Evolutionary conservation across 2,888 invertebrate genomes (phyloP), one percentile per base, ranked within the genome.

Genomic region (Sarcophaga rosellei): DNA sequence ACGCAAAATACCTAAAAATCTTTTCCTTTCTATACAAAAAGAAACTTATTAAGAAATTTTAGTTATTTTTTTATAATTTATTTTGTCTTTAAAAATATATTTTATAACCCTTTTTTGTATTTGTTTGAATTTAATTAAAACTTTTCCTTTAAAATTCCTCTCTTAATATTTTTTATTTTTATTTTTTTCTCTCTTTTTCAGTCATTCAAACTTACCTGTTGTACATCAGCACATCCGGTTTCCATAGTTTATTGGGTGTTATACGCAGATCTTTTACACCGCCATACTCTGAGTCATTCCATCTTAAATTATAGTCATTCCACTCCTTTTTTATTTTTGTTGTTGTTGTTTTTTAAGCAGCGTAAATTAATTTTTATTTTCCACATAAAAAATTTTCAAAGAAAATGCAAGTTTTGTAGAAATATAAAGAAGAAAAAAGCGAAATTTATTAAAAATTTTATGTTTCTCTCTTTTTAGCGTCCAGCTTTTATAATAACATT

Each of bases 171-270:
- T 79, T 86, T 69, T 66, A 85, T 82, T 86, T 35, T 35, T 35
- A 6, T 35, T 35, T 35, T 35, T 25, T 25, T 25, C 25, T 25
- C 25, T 35, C 35, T 73, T 76, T 76, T 89, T 80, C 80, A 35
- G 35, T 35, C 35, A 35, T 35, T 70, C 62, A 45, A 79, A 90
- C 93, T 95, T 95, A 98, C 98, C 99, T 99, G 96, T 99, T 99
- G 94, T 99, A 99, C 97, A 99, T 98, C 89, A 99, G 97, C 91
- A 99, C 98, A 94, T 99, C 99, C 88, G 99, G 99, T 93, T 97
- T 98, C 99, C 99, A 99, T 88, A 99, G 95, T 93, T 97, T 97
- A 94, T 97, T 97, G 75, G 99, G 98, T 88, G 99, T 98, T 92
- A 99, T 97, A 91, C 98, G 95, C 86, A 99, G 95, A 93, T 97